Evolutionary conservation across 2,888 invertebrate species (phyloP).

Genomic region (Ceriagrion tenellum): DNA sequence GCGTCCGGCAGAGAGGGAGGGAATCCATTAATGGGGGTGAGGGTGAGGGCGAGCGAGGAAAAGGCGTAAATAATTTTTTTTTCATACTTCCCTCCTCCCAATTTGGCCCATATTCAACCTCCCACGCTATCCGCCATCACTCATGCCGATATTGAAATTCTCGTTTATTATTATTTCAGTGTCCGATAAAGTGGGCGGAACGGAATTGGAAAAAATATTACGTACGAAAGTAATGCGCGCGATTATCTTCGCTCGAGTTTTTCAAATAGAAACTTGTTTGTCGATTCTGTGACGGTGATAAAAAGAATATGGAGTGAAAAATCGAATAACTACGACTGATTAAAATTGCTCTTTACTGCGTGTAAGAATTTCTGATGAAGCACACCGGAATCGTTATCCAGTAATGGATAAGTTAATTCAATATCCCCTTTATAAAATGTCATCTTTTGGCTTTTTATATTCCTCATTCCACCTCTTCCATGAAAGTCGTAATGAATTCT

Average conservation of each 20-base stretch:
- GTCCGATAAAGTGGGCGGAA: not conserved
- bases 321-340: too few species aligned
- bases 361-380: too few species aligned
- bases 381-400: too few species aligned
- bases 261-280: too few species aligned
- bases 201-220: not conserved
- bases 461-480: too few species aligned
- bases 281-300: too few species aligned
- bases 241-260: not conserved
- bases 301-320: too few species aligned
- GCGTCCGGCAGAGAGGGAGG: not conserved
- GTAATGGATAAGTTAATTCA: too few species aligned
- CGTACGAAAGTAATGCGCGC: not conserved
- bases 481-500: too few species aligned
- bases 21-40: not conserved
- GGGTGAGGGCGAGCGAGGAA: not conserved
- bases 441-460: too few species aligned
- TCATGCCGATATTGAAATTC: not conserved
- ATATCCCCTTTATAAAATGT: too few species aligned
- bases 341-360: too few species aligned
- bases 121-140: not conserved
- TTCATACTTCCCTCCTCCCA: not conserved
- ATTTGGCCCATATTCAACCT: conserved; percentile 23
- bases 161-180: not conserved
- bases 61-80: not conserved